These are phyloP conservation scores for Ennomos quercinarius DNA, from an alignment of 2,888 invertebrate species.

Conservation along the genomic window DNA sequence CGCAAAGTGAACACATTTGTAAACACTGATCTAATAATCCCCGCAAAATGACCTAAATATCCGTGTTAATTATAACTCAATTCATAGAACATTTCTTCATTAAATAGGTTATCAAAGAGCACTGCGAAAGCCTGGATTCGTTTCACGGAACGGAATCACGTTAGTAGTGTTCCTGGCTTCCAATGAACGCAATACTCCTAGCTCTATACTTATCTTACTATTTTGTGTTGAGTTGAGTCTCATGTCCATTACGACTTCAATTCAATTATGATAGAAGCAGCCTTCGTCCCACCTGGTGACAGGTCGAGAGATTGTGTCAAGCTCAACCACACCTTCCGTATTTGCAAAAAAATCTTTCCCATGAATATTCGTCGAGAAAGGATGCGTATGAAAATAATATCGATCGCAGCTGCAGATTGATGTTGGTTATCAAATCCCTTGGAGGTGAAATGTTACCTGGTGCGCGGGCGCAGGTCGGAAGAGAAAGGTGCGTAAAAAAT, in stretches of 20 bases:
- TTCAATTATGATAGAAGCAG: slow-evolving; percentile 9
- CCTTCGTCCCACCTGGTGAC: slow-evolving; percentile 5
- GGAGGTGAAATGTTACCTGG: slow-evolving; percentile 66
- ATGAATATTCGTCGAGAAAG: slow-evolving; percentile 25
- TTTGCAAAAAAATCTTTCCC: slow-evolving; percentile 29
- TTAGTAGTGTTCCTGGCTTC: not conserved
- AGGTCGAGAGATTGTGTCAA: slow-evolving; percentile 11
- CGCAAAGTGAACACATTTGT: slow-evolving; percentile 12
- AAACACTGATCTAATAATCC: slow-evolving; percentile 15
- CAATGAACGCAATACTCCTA: not conserved
- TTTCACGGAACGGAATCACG: slow-evolving; percentile 10
- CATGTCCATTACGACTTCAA: slow-evolving; percentile 1
- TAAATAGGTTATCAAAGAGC: slow-evolving; percentile 19
- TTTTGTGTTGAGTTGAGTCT: not conserved
- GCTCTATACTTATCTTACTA: too few relatives aligned
- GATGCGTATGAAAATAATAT: slow-evolving; percentile 31
- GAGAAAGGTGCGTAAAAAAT: slow-evolving; percentile 79
- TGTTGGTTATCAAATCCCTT: slow-evolving; percentile 44
- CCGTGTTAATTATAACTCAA: slow-evolving; percentile 22
- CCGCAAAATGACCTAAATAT: slow-evolving; percentile 17
- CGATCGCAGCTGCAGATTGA: slow-evolving; percentile 35
- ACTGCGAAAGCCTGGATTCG: not conserved
- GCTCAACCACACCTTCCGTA: slow-evolving; percentile 17
- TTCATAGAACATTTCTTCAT: slow-evolving; percentile 12
- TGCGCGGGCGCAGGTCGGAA: slow-evolving; percentile 69